Conservation (phyloP, 1,140 invertebrate species). For the Lepidotrigona ventralis region DNA sequence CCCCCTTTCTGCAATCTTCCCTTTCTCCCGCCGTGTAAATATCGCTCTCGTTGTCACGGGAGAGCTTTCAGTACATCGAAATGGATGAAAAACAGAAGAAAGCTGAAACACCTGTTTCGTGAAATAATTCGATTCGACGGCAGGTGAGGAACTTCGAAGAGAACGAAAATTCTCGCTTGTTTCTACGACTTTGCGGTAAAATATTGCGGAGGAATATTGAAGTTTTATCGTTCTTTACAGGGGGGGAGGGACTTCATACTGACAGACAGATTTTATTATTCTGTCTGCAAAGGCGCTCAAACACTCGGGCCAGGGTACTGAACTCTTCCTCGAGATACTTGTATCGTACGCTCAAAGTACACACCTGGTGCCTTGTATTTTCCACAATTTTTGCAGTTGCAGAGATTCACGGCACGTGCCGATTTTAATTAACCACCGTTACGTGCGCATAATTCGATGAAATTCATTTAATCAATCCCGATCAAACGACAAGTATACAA, state of each 20-base stretch:
- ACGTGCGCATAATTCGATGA: not conserved
- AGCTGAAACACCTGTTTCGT: not conserved
- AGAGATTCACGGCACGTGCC: too few relatives aligned
- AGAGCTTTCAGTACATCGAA: not conserved
- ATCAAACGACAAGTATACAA: not conserved
- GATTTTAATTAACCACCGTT: too few relatives aligned
- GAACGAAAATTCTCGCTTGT: not conserved
- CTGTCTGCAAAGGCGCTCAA: not conserved
- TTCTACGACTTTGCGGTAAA: not conserved
- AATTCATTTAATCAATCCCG: not conserved
- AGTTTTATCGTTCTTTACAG: too few relatives aligned
- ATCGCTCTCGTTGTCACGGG: too few relatives aligned
- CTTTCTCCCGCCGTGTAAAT: not conserved
- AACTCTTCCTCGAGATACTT: too few relatives aligned
- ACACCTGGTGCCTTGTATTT: too few relatives aligned
- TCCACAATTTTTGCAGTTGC: too few relatives aligned
- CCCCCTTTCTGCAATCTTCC: too few relatives aligned
- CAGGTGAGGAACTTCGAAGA: not conserved
- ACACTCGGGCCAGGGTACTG: too few relatives aligned
- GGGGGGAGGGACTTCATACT: not conserved
- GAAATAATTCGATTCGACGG: slow-evolving; percentile 1
- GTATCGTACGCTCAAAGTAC: too few relatives aligned
- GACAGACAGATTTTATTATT: not conserved
- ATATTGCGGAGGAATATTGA: too few relatives aligned
- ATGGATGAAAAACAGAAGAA: not conserved